These are phyloP conservation scores for Parus major DNA, from an alignment of 2,113 vertebrate genomes.

Conservation along the genomic window DNA sequence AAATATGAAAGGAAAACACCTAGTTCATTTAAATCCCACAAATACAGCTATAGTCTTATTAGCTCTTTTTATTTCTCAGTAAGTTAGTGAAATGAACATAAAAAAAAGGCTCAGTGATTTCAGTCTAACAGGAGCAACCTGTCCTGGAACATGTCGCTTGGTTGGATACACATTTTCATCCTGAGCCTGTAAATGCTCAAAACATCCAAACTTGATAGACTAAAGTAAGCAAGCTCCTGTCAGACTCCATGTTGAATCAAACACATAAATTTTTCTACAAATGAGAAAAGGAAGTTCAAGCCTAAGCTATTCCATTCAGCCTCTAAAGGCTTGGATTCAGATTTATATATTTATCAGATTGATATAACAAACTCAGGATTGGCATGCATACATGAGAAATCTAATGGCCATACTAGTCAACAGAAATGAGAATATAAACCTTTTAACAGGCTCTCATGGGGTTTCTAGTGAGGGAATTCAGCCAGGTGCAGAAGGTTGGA, in stretches of 20 bases:
- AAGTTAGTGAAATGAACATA: not conserved
- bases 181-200: not conserved
- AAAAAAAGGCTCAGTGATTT: not conserved
- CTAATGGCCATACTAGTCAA: not conserved
- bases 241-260: not conserved
- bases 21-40: not conserved
- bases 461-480: not conserved
- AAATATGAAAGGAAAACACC: not conserved
- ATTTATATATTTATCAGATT: not conserved
- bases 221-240: not conserved
- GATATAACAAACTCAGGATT: not conserved
- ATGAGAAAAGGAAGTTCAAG: not conserved
- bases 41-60: not conserved
- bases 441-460: not conserved
- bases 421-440: not conserved
- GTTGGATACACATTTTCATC: not conserved
- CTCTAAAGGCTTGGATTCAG: not conserved
- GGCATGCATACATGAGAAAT: not conserved
- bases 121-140: not conserved
- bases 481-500: accelerated
- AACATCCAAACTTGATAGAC: not conserved
- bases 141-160: not conserved
- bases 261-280: not conserved
- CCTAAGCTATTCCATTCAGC: not conserved
- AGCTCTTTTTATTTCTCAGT: not conserved